A percentile compares a stretch with the other conserved stretches of the same genome.
Conservation (phyloP, 1,140 invertebrate species). For the Meloidogyne chitwoodi region DNA sequence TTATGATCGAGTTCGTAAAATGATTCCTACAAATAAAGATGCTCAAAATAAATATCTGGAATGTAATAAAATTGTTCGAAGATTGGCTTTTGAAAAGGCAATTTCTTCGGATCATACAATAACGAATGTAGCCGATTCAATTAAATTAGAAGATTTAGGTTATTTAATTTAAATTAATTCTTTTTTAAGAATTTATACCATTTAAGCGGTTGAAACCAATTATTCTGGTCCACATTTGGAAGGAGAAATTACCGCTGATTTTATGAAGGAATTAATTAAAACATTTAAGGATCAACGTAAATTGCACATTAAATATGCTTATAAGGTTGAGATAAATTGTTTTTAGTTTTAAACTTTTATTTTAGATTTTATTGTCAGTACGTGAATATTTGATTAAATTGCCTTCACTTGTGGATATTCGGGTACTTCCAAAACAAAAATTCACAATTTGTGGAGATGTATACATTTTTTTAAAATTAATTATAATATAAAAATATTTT, state of each 20-base stretch:
- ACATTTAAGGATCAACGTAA: conserved; percentile 86
- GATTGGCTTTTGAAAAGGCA: conserved; percentile 90
- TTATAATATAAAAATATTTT: background rate
- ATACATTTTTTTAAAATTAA: background rate
- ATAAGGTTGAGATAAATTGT: conserved; percentile 68
- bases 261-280: conserved; percentile 76
- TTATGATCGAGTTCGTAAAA: conserved; percentile 88
- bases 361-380: conserved; percentile 82
- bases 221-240: conserved; percentile 86
- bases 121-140: conserved; percentile 77
- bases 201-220: conserved; percentile 75
- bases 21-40: conserved; percentile 85
- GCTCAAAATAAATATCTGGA: conserved; percentile 86
- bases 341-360: background rate
- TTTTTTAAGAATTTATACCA: background rate
- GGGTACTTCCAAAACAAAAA: conserved; percentile 75
- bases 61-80: conserved; percentile 91
- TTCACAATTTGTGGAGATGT: conserved; percentile 97
- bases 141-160: conserved; percentile 86
- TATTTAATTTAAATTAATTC: too few species aligned
- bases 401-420: conserved; percentile 83
- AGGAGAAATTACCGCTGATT: conserved; percentile 71
- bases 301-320: conserved; percentile 93
- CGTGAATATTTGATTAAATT: conserved; percentile 78
- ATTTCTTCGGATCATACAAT: conserved; percentile 85